Evolutionary conservation across 2,888 invertebrate species (phyloP), one percentile per base, ranked within the genome.

Genomic region (Cryptocephalus moraei): DNA sequence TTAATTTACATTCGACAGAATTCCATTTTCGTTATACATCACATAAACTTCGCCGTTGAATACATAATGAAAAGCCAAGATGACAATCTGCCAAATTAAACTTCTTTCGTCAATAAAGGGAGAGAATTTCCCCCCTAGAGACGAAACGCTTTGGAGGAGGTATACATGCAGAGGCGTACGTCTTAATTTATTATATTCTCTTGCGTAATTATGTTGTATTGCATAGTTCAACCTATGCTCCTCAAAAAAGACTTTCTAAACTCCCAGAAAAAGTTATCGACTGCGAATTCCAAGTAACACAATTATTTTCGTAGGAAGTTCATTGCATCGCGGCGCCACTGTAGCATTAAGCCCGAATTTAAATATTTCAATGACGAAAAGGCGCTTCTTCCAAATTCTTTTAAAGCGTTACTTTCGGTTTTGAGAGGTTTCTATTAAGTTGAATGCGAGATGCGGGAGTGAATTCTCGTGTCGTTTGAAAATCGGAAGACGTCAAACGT

Each of bases 81-180:
- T 48, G 61, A 62, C 60, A 62, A 61, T 62, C 60, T 58, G 62
- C 62, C 62, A 61, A 62, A 62, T 63, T 62, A 61, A 58, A 58
- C 56, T 57, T 55, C 55, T 53, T 52, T 55, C 52, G 61, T 62
- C 62, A 59, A 63, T 62, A 61, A 60, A 56, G 48, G 48, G 51
- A 51, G 39, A 51, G 51, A 36, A 36, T 22, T 22, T 22, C 22
- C 22, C 6, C 22, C 22, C 22, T 4, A 22, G 47, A 45, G 40
- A 31, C 44, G 44, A 49, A 46, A 43, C 48, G 49, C 39, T 46
- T 33, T 13, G 43, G 43, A 42, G 31, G n/a, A 32, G 11, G 13
- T 9, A 2, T n/a, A 31, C 10, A 22, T 22, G 22, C 49, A 49
- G 41, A 34, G 44, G 47, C 47, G 46, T 44, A 22, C 22, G 22